Evolutionary conservation across 2,797 vertebrate species (phyloP).

Genomic region (Tokudaia muenninki): DNA sequence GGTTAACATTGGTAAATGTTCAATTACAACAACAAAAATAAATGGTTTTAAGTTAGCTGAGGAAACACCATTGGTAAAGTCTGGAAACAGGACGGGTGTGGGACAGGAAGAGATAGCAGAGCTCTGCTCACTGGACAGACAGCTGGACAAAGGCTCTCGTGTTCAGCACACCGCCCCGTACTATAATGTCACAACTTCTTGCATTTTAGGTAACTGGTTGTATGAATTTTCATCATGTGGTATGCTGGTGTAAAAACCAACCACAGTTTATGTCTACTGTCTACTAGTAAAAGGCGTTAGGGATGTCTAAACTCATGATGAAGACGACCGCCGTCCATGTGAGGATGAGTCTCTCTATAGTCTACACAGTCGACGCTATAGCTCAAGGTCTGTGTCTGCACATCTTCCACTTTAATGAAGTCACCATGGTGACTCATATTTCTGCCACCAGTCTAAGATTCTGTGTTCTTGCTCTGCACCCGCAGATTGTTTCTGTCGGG

Average conservation of each 20-base stretch:
- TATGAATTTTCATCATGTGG: neutral
- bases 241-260: neutral
- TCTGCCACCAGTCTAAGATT: neutral
- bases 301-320: neutral
- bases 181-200: neutral
- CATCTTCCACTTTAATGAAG: neutral
- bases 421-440: neutral
- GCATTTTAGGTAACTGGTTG: neutral
- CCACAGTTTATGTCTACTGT: neutral
- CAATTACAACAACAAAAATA: neutral
- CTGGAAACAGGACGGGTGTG: neutral
- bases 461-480: neutral
- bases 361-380: neutral
- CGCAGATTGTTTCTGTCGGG: neutral
- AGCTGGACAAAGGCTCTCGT: neutral
- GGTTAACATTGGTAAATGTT: neutral
- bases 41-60: neutral
- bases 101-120: neutral
- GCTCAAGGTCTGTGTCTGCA: neutral
- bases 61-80: neutral
- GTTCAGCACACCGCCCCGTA: neutral
- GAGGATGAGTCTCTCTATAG: neutral
- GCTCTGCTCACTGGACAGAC: neutral
- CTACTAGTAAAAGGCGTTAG: neutral
- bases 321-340: neutral